phyloP scores from a whole-genome alignment of 1,140 invertebrate species.

The Penaeus japonicus region DNA sequence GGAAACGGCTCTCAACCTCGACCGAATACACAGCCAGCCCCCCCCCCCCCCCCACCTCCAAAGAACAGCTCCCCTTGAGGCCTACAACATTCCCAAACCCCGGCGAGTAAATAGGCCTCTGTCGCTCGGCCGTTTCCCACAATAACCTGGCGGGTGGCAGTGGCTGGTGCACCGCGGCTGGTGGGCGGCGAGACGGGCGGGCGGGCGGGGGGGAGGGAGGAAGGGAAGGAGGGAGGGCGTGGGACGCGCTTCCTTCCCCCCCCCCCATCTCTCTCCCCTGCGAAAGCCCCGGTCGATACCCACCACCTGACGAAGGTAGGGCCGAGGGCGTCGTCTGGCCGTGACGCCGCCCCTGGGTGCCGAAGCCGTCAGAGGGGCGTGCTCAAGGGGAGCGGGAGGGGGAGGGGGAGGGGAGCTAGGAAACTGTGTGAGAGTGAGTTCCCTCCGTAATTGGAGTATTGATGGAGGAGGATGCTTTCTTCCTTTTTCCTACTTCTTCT shows the following conservation, averaged over 20 bases:
- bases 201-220: not conserved
- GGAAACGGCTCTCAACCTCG: too few relatives aligned
- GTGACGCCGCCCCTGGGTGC: slow-evolving; percentile 48
- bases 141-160: not conserved
- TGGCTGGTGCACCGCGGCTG: not conserved
- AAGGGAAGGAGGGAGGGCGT: too few relatives aligned
- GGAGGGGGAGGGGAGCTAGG: not conserved
- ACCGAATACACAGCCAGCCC: too few relatives aligned
- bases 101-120: too few relatives aligned
- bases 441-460: slow-evolving; percentile 35
- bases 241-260: not conserved
- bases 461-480: too few relatives aligned
- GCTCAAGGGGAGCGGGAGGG: not conserved
- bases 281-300: slow-evolving; percentile 37
- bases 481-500: too few relatives aligned
- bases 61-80: too few relatives aligned
- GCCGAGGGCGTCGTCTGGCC: slow-evolving; percentile 42
- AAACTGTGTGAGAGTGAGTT: slow-evolving; percentile 34
- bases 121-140: not conserved
- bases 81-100: too few relatives aligned
- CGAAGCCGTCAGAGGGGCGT: slow-evolving; percentile 15
- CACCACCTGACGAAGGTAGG: slow-evolving; percentile 52
- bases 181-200: not conserved
- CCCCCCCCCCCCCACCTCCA: too few relatives aligned
- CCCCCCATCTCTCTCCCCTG: not conserved